Base-by-base conservation (phyloP, 2,113 vertebrate species). In the Calypte anna region DNA sequence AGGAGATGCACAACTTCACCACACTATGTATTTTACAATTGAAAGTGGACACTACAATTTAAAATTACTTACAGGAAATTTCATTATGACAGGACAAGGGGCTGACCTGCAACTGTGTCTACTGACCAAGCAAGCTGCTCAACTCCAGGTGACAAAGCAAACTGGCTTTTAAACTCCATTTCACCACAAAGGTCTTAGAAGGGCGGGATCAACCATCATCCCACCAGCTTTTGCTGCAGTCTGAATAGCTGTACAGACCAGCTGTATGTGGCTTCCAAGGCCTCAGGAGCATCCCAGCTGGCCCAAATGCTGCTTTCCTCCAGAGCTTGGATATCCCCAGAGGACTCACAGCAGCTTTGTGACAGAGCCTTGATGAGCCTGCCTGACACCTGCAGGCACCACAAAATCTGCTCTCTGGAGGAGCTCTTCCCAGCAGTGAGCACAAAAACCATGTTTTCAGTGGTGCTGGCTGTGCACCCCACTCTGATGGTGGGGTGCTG, bases 381-480 rank as follows among this genome's bases (percentile, higher is more conserved):
- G 10, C 18, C 0, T 2, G n/a, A 74, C 54, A 4, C 43, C 5
- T 31, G 31, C 13, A 70, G 36, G 15, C 11, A 5, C 12, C 31
- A 28, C 0, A 1, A 50, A 55, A 36, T 0, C 0, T 13, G 40
- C 19, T 28, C 53, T 13, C n/a, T 5, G 64, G 25, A 28, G 25
- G 7, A 61, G 46, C 59, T 44, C 31, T 25, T 44, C 67, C 61
- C 80, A 63, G 55, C 74, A 69, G 55, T 31, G 3, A 79, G 79
- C 27, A 51, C 33, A 57, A 69, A 30, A 61, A 33, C 54, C 25
- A 5, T 0, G 7, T 4, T 30, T 43, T 30, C 4, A 19, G 17
- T 2, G 44, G 36, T 21, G 15, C 31, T 6, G 9, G 36, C 28
- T 63, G 57, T 66, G 44, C 36, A 38, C 36, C 36, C 36, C 46